Conservation (phyloP, 2,797 vertebrate species). For the Sylvia borin region DNA sequence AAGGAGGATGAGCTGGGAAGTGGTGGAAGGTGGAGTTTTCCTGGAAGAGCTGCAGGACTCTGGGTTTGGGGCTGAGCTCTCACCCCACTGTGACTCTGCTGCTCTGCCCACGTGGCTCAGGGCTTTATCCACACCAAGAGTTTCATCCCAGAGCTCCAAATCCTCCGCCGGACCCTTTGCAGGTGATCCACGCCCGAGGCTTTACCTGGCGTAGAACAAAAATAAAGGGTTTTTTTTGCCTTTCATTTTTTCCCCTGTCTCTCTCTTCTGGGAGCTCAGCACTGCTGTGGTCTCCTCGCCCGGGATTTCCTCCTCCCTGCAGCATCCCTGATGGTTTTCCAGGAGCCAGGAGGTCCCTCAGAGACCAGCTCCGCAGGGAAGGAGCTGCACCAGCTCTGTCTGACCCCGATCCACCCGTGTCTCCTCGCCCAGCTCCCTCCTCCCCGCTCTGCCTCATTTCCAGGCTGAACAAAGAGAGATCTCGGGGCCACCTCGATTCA, state of each 20-base stretch:
- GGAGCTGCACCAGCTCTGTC: accelerated
- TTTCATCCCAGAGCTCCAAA: background rate
- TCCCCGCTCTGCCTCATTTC: background rate
- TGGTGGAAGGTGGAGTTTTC: background rate
- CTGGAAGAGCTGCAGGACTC: background rate
- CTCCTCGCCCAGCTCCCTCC: background rate
- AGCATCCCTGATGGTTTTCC: background rate
- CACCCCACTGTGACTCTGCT: background rate
- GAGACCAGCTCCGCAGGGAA: background rate
- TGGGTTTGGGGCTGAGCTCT: accelerated
- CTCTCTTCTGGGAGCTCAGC: background rate
- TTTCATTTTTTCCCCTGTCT: accelerated
- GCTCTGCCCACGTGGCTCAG: background rate
- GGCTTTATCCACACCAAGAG: background rate
- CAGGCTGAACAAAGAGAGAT: background rate
- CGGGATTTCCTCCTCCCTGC: background rate
- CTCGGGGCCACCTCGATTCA: background rate
- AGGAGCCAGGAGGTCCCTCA: accelerated
- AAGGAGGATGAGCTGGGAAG: background rate
- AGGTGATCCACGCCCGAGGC: background rate
- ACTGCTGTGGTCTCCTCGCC: accelerated
- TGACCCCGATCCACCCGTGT: accelerated
- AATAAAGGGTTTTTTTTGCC: background rate
- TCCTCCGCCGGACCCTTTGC: background rate
- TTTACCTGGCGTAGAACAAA: background rate